Evolutionary conservation across 2,888 invertebrate genomes (phyloP), one percentile per base, ranked within the genome.

Genomic region (Rhabditoides inermis): DNA sequence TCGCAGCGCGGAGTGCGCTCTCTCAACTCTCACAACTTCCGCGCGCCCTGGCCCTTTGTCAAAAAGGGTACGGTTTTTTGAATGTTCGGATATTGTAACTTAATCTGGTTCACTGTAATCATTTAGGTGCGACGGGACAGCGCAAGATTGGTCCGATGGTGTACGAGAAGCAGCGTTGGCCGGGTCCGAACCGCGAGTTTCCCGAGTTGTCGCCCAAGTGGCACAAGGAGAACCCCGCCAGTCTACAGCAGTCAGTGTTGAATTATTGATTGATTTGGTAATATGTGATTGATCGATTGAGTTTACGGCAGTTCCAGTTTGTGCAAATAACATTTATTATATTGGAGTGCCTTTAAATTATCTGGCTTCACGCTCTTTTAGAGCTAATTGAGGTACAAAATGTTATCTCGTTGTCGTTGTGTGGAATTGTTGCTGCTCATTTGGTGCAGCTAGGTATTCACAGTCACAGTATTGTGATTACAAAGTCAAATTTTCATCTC

Each of bases 21-120:
- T 12, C 55, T 74, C 7, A 58, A 68, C 47, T 40, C 53, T 2
- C 55, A 51, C 27, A 55, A 68, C 37, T 74, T 72, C 54, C 58
- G 58, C 25, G 58, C 74, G 6, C 73, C 74, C 6, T 74, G 72
- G 72, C 69, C 72, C 15, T 70, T 74, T 56, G 68, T 69, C 18
- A 73, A 74, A 56, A 72, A 73, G 57, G 69, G 63, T 59, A n/a
- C 20, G n/a, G n/a, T n/a, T n/a, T n/a, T n/a, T n/a, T n/a, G n/a
- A n/a, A n/a, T n/a, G n/a, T n/a, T n/a, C n/a, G n/a, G n/a, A 15
- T 26, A 20, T 45, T 20, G 15, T 12, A 25, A 37, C 18, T 28
- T 39, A 40, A 49, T 2, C 18, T 15, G 10, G 23, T 28, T 28
- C 22, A 45, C 25, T 2, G 25, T 22, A 36, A 40, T 49, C 10